Base-by-base conservation (phyloP, 2,113 vertebrate species). In the Chrysemys picta region DNA sequence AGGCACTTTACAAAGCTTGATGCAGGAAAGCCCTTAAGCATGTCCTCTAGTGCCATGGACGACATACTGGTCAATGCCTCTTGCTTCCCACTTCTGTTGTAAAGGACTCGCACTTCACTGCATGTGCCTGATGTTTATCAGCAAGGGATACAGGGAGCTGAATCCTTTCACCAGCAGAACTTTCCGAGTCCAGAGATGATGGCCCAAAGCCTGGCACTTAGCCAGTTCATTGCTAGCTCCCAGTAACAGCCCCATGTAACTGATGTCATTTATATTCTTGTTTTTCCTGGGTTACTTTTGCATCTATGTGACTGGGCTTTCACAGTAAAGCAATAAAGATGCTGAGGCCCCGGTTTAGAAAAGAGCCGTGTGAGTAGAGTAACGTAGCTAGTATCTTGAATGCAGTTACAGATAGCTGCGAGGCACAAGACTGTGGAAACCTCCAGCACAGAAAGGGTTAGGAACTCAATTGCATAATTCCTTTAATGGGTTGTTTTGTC, bases 401-500 rank as follows among this genome's bases (percentile, higher is more conserved):
- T 82, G 82, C 13, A 56, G 91, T 62, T 93, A 87, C 53, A 10
- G 3, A 16, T 52, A 83, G 91, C 62, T 0, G 0, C 5, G 31
- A 94, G 47, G 38, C 62, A 78, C 78, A 78, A 90, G 45, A 52
- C 56, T 89, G 85, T 95, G 96, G 97, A 97, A 98, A 97, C 91
- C 82, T 93, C 84, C 72, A 78, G 93, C 0, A 0, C 31, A 92
- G 89, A 97, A 97, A 92, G 91, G 29, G 95, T 97, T 96, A 92
- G 78, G 56, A 79, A 12, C 85, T 79, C 79, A 4, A 45, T 95
- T 98, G 95, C 0, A 0, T 95, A 98, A 97, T 96, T 93, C 78
- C 72, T 93, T 95, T 96, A 95, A 87, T 69, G 93, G 93, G 75
- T 81, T 96, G 90, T 95, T 97, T 97, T 97, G 96, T 96, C 96